Base-by-base conservation (phyloP, 2,888 invertebrate genomes). In the Plebejus melissa region DNA sequence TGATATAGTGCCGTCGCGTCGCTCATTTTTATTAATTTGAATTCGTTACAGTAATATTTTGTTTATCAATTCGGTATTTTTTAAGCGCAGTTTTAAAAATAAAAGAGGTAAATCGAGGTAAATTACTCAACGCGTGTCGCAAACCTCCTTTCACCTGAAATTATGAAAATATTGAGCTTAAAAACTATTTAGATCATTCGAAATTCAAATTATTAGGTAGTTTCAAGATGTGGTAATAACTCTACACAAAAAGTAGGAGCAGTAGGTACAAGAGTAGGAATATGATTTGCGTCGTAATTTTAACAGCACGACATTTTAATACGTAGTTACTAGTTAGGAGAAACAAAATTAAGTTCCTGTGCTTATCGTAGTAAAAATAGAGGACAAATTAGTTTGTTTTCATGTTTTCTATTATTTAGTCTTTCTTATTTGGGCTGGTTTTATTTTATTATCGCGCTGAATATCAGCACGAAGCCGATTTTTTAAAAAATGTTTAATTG, bases 81-180 rank as follows among this genome's bases (percentile, higher is more conserved):
- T 22, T 7, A 2, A 58, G 22, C 9, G 22, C 0, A 28, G 58
- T 60, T 60, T 28, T 11, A 7, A 1, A 9, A 60, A 60, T 7
- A 58, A 58, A 9, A n/a, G n/a, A 5, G 7, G 22, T 11, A 16
- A n/a, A 57, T 16, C 57, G n/a, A n/a, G 16, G n/a, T n/a, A n/a
- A 16, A 16, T 57, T n/a, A n/a, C n/a, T 2, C 9, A 7, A 50
- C 50, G 9, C 13, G 13, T 4, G 16, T 58, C 22, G 7, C 4
- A 28, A 60, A 60, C 65, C 28, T 65, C 65, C 11, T 32, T 28
- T 65, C 16, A 13, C 5, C 65, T 13, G 13, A 32, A 32, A 32
- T 65, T 65, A 65, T 65, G 65, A 65, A 65, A 65, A 32, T 65
- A 65, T 65, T 32, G 13, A 32, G 65, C 65, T 65, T 65, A 32